Evolutionary conservation across 2,113 vertebrate genomes (phyloP), one percentile per base, ranked within the genome.

Genomic region (Callipepla squamata): DNA sequence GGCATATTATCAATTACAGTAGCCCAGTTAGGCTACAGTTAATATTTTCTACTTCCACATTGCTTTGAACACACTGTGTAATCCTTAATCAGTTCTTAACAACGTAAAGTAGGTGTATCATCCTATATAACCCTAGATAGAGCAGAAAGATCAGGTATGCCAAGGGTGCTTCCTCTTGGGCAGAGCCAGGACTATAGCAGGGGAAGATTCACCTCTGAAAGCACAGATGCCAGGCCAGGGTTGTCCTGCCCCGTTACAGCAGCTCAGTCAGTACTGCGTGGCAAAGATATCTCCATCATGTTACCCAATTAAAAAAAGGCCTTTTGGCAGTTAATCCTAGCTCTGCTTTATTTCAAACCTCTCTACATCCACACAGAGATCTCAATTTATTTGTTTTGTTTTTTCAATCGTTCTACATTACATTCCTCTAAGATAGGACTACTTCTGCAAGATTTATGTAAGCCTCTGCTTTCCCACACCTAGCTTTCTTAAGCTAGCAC

Each of bases 11-110:
- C 92, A 94, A 90, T 81, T 77, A 81, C 70, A 91, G 61, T 25
- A 83, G 91, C 47, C 63, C 59, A 93, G 93, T 95, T 93, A 93
- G 73, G 72, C 61, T 86, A 50, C 48, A 79, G 80, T 59, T 94
- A 87, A 72, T 87, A 92, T 85, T 94, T 87, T 90, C 73, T 85
- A 93, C 65, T 92, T 93, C 50, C 2, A 73, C 42, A 34, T 66
- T 74, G 76, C 74, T 93, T 90, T 79, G 68, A 94, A 94, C 17
- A 67, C 69, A 88, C n/a, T 53, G 79, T 78, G 65, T 68, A 92
- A 79, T 53, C 19, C 65, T 68, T 82, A 92, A 94, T 89, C 91
- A 94, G 94, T 88, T 87, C 76, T 75, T 87, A 94, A 68, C 1
- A 0, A 51, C 74, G 22, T n/a, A 45, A 88, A 30, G 57, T 36